phyloP scores from a whole-genome alignment of 2,113 vertebrate species.

The Oryzias curvinotus region DNA sequence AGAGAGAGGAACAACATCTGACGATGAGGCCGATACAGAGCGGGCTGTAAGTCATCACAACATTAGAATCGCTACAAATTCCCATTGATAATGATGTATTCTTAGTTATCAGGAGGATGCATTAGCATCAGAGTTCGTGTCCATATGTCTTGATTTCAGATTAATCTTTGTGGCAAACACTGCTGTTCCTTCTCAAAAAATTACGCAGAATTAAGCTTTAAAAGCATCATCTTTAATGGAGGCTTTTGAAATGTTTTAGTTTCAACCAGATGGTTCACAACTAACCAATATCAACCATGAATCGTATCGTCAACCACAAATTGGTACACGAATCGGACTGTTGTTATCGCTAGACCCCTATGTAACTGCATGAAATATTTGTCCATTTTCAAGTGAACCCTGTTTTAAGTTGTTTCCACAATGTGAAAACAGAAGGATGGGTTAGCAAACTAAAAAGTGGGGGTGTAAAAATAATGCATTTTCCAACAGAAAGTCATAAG shows the following conservation, averaged over 20 bases:
- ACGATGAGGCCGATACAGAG: constrained; percentile 40
- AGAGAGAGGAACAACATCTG: constrained; percentile 52
- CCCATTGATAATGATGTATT: constrained; percentile 34
- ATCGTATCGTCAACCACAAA: too few relatives aligned
- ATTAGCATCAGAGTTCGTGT: constrained; percentile 43
- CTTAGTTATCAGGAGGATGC: constrained; percentile 47
- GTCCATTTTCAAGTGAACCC: too few relatives aligned
- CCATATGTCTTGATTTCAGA: constrained; percentile 44
- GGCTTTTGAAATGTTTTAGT: too few relatives aligned
- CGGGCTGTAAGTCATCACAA: constrained; percentile 33
- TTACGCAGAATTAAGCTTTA: constrained; percentile 32
- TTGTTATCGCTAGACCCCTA: too few relatives aligned
- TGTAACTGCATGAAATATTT: constrained; percentile 5
- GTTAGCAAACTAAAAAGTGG: too few relatives aligned
- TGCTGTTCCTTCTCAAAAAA: constrained; percentile 16
- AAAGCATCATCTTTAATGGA: background rate
- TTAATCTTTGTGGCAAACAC: constrained; percentile 27
- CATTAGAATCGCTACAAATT: constrained; percentile 32
- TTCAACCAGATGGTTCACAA: background rate
- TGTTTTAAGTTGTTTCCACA: too few relatives aligned
- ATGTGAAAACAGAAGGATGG: too few relatives aligned
- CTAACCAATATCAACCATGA: too few relatives aligned
- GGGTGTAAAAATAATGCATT: too few relatives aligned
- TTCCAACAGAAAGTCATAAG: too few relatives aligned
- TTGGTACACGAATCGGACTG: too few relatives aligned